Percentiles rank a stretch among this genome's conserved stretches.
Evolutionary conservation across 2,113 vertebrate species (phyloP).

Genomic region (Pachyramphus minor): DNA sequence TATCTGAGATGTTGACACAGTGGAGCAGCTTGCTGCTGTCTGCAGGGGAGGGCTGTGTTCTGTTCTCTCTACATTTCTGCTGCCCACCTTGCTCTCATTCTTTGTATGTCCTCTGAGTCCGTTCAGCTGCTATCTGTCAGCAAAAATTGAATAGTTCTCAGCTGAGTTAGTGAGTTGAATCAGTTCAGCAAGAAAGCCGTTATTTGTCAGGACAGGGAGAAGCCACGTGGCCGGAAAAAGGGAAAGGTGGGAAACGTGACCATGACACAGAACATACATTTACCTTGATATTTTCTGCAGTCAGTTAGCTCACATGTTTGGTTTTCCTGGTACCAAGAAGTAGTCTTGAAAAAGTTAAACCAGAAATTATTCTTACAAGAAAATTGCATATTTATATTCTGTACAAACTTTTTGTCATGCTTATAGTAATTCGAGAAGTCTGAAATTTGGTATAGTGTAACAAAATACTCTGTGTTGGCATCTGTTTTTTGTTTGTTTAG

Average conservation of each 20-base stretch:
- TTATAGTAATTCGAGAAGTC: background rate
- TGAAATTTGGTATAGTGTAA: background rate
- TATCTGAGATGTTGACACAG: background rate
- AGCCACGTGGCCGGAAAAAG: background rate
- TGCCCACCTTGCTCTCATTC: background rate
- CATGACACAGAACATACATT: background rate
- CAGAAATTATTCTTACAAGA: background rate
- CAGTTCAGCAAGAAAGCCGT: background rate
- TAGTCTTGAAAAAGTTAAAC: background rate
- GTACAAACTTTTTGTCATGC: background rate
- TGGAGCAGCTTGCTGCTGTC: background rate
- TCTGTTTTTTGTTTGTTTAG: background rate
- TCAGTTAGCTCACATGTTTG: background rate
- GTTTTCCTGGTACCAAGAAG: background rate
- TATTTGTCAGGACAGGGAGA: background rate
- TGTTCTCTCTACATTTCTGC: background rate
- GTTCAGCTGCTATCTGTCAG: background rate
- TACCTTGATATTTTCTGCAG: background rate
- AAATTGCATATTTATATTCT: background rate
- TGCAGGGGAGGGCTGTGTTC: background rate
- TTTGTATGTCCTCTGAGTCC: background rate
- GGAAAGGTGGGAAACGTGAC: background rate
- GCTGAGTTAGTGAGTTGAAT: background rate
- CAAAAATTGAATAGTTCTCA: background rate
- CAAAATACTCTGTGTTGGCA: background rate